Percentiles rank a stretch among this genome's conserved stretches.
phyloP scores from a whole-genome alignment of 53 echinoderm and acorn worm species.

The Hippasteria phrygiana region DNA sequence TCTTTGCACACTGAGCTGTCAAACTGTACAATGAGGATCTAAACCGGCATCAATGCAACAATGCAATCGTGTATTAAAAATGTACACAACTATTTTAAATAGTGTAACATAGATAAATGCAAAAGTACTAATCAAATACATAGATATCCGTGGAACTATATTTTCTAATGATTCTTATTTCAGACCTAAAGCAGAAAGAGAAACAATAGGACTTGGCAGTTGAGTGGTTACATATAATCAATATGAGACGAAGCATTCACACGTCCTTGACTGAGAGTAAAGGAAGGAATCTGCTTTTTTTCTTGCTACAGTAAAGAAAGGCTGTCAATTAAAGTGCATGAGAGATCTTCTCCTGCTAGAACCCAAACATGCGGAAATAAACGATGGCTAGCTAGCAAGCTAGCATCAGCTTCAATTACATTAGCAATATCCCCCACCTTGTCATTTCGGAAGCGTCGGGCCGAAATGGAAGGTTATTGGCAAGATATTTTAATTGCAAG shows the following conservation, averaged over 20 bases:
- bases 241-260: neutral
- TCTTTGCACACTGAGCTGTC: too few relatives aligned
- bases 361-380: neutral
- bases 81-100: too few relatives aligned
- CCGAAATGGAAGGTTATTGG: slow-evolving; percentile 7
- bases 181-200: neutral
- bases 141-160: too few relatives aligned
- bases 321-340: neutral
- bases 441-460: slow-evolving; percentile 21
- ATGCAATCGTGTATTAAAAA: too few relatives aligned
- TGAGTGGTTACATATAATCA: neutral
- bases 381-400: neutral
- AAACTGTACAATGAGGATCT: too few relatives aligned
- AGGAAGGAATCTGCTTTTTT: neutral
- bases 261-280: too few relatives aligned
- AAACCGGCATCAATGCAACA: too few relatives aligned
- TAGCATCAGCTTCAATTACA: slow-evolving; percentile 21
- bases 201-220: neutral
- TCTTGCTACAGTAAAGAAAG: neutral
- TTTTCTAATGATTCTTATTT: neutral
- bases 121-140: too few relatives aligned
- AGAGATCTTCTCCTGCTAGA: neutral
- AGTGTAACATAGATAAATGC: too few relatives aligned
- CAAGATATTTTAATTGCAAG: slow-evolving; percentile 31
- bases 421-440: neutral